Base-by-base conservation (phyloP, 2,888 invertebrate species). In the Rotaria socialis region DNA sequence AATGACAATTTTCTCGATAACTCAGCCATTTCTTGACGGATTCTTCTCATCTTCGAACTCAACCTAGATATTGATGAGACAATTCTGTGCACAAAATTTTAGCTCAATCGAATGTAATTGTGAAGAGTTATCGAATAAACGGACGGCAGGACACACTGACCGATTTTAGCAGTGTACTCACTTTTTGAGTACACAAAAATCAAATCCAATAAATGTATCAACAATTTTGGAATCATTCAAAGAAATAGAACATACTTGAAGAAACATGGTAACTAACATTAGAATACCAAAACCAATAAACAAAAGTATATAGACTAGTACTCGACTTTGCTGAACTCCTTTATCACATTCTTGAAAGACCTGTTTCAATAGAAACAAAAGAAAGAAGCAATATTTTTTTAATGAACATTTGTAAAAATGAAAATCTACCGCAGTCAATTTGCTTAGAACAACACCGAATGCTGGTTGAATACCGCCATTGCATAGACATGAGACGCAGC, bases 221-320 rank as follows among this genome's bases (percentile, higher is more conserved):
- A 14, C 50, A 14, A 50, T 50, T 50, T 50, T 50, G 16, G 11
- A 16, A 16, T 11, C 14, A 52, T 16, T 27, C 27, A 19, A 5
- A 10, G 56, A 86, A 75, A 47, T 56, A 5, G 24, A 56, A 56
- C 50, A 43, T 87, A 89, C 89, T 89, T 90, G 90, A n/a, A 88
- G 41, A 50, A 90, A 89, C 86, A 88, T 88, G 6, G 89, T 87
- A 35, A 89, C 84, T 75, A 88, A 88, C 35, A 88, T 88, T 19
- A 88, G 24, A 16, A 88, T 87, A 75, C 90, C 90, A 55, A 90
- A 87, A 4, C 88, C 90, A 27, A 89, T 86, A 87, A 90, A 89
- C 50, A 90, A 85, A 11, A 89, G 84, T 27, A 87, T 87, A 86
- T 89, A 90, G 52, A 89, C 85, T 10, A 85, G 50, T n/a, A 90